phyloP scores from a whole-genome alignment of 2,888 invertebrate genomes.

The Achlya flavicornis region DNA sequence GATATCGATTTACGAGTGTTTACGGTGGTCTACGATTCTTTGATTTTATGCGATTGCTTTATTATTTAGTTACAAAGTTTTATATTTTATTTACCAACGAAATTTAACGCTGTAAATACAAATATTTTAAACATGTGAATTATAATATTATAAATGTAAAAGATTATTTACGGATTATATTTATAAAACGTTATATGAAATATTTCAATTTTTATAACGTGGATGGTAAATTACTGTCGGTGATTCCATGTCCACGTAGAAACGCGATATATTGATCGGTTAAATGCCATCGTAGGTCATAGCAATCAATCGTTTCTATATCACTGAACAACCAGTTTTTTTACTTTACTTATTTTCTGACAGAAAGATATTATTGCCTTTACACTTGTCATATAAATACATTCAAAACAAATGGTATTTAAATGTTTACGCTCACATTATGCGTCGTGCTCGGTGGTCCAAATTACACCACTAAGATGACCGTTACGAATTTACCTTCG shows the following conservation, averaged over 20 bases:
- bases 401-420: slow-evolving; percentile 13
- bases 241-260: not conserved
- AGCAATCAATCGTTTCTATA: slow-evolving; percentile 3
- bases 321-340: not conserved
- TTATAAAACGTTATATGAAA: not conserved
- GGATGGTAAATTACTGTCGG: not conserved
- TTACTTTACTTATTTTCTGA: not conserved
- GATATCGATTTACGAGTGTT: slow-evolving; percentile 29
- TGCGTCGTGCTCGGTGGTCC: slow-evolving; percentile 64
- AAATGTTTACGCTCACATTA: slow-evolving; percentile 51
- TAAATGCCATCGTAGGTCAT: not conserved
- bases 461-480: slow-evolving; percentile 40
- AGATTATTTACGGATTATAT: not conserved
- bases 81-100: no score
- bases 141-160: not conserved
- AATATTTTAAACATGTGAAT: not conserved
- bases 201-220: not conserved
- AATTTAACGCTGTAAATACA: not conserved
- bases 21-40: slow-evolving; percentile 18
- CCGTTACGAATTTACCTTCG: slow-evolving; percentile 61
- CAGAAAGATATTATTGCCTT: no score
- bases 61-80: slow-evolving; percentile 10
- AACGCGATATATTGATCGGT: not conserved
- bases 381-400: no score
- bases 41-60: slow-evolving; percentile 28